Evolutionary conservation across 2,888 invertebrate genomes (phyloP).

Genomic region (Clusia tigrina): DNA sequence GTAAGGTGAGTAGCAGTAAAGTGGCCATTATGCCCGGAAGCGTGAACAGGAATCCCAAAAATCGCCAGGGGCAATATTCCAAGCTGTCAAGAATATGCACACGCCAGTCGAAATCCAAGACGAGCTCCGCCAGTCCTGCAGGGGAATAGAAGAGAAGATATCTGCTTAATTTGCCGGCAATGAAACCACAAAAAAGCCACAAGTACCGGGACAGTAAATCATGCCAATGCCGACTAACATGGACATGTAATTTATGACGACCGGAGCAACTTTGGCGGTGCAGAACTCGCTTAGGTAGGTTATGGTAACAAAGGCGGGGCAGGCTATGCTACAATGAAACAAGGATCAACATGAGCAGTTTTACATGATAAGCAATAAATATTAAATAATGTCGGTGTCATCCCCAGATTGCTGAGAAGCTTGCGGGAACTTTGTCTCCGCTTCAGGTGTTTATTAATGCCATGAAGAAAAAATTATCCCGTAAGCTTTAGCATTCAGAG

Average conservation of each 20-base stretch:
- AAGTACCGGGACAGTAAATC: constrained; percentile 40
- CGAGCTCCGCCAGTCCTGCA: constrained; percentile 29
- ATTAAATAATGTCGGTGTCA: too few relatives aligned
- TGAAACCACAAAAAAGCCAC: not conserved
- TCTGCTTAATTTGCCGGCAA: not conserved
- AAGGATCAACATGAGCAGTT: too few relatives aligned
- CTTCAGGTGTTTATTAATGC: too few relatives aligned
- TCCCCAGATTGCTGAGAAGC: too few relatives aligned
- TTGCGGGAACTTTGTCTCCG: too few relatives aligned
- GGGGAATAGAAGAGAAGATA: not conserved
- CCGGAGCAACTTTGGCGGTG: constrained; percentile 34
- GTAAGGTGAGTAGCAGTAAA: constrained; percentile 38
- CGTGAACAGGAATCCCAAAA: constrained; percentile 37
- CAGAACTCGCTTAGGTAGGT: constrained; percentile 48
- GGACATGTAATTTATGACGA: constrained; percentile 40
- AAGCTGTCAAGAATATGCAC: constrained; percentile 23
- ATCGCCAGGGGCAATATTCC: constrained; percentile 41
- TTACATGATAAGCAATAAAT: too few relatives aligned
- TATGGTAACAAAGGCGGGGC: constrained; percentile 41
- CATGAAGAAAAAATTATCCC: too few relatives aligned
- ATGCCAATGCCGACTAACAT: constrained; percentile 46
- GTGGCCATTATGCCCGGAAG: constrained; percentile 42
- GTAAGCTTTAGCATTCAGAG: too few relatives aligned
- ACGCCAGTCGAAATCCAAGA: constrained; percentile 34
- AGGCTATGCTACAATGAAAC: constrained; percentile 38